Conservation (phyloP, 2,888 invertebrate genomes). For the Euzetes globulus region DNA sequence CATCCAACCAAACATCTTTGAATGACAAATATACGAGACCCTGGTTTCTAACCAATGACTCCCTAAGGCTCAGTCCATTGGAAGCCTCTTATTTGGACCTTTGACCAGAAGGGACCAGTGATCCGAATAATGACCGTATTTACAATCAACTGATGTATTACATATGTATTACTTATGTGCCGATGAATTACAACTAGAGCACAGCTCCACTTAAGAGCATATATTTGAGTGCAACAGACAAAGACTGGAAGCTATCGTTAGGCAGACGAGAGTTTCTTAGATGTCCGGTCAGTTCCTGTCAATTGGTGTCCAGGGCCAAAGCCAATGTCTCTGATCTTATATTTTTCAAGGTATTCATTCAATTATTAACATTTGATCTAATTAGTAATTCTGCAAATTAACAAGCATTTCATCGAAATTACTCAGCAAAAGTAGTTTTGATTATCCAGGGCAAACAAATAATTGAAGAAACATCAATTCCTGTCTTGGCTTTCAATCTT, state of each 20-base stretch:
- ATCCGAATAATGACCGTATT: constrained; percentile 64
- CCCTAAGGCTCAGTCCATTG: background rate
- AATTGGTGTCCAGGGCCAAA: background rate
- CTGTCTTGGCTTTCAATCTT: too few species aligned
- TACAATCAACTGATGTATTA: constrained; percentile 81
- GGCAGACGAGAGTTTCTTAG: background rate
- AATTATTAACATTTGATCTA: too few species aligned
- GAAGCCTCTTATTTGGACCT: constrained; percentile 46
- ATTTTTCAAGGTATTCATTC: constrained; percentile 14
- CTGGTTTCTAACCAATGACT: constrained; percentile 32
- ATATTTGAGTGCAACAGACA: background rate
- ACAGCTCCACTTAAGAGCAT: background rate
- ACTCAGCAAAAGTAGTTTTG: too few species aligned
- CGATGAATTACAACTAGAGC: constrained; percentile 50
- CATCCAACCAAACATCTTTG: too few species aligned
- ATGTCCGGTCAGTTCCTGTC: constrained; percentile 17
- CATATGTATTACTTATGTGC: too few species aligned
- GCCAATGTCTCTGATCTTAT: background rate
- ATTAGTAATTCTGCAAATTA: too few species aligned
- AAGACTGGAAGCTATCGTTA: constrained; percentile 15
- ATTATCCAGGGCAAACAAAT: too few species aligned
- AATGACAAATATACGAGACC: too few species aligned
- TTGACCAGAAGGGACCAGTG: constrained; percentile 58
- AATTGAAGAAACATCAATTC: too few species aligned
- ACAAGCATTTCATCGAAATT: too few species aligned